Evolutionary conservation across 2,888 invertebrate genomes (phyloP), one percentile per base, ranked within the genome.

Genomic region (Dynastes hyllus): DNA sequence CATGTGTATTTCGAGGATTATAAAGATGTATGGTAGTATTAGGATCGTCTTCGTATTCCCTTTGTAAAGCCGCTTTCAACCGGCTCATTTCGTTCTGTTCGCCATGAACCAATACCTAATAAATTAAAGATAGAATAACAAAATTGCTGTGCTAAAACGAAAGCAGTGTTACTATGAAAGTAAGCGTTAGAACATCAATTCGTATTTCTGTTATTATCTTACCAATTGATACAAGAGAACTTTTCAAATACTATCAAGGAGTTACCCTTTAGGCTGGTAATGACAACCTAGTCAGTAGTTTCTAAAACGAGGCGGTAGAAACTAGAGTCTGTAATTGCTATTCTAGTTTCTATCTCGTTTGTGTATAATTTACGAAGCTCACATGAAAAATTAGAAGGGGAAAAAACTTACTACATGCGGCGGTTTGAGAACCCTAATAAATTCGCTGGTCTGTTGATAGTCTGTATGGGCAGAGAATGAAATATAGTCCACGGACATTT

Each of bases 391-490:
- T 32, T 32, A 32, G 32, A 32, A 32, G 5, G 3, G 3, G 32
- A 32, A 32, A 32, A 32, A 58, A 77, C 79, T 71, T 85, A 97
- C 97, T 82, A 99, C 96, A 89, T 99, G 98, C 0, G 98, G 96
- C 5, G 99, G 99, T 87, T 97, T 97, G 65, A 99, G 90, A 71
- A 95, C 93, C 71, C 98, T 92, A 82, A 99, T 96, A 87, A 99
- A 99, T 90, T 98, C 98, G 67, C 97, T 97, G 0, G 99, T 99
- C 90, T 98, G 98, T 88, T 97, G 95, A 88, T 97, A 98, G 90
- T 98, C 98, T 0, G 99, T 99, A 88, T 99, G 99, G 0, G 99
- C 99, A 0, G 99, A 99, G 90, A 99, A 99, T 0, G 98, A 99
- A 85, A 99, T 99, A 89, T 99, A 99, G 89, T 99, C 98, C 0